Base-by-base conservation (phyloP, 2,113 vertebrate species). In the Actenoides hombroni region DNA sequence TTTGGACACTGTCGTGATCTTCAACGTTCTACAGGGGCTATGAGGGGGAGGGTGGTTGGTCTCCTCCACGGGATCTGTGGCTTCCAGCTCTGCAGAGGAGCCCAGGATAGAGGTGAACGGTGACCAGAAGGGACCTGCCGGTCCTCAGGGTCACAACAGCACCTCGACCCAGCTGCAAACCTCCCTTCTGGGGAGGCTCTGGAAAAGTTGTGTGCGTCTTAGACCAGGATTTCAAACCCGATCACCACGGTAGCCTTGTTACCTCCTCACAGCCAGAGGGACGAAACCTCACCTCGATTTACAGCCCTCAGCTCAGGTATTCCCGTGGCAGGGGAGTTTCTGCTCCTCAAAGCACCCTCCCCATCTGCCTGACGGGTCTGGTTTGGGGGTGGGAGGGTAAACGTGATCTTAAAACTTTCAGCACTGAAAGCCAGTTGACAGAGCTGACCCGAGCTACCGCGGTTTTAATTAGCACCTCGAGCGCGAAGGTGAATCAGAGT, bases 1-100 rank as follows among this genome's bases (percentile, higher is more conserved):
- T 73, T 42, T 78, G 92, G 86, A 83, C 94, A 81, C 37, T n/a
- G 86, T 68, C 60, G 29, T 88, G 90, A 89, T 37, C 84, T 63
- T 81, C 77, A 76, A 60, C 40, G 70, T 18, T 84, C 53, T 74
- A 88, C 68, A 78, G 85, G 91, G 93, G 29, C 74, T 12, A 44
- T 23, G 73, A 71, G 87, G 31, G 46, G 39, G 48, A 86, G 40
- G 82, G 31, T 5, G n/a, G 53, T 48, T 42, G 28, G 29, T 31
- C 44, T 39, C 39, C 35, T 59, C 29, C 54, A 17, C 24, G 16
- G 24, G 33, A 37, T 15, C 56, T 26, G 24, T 4, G 1, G 42
- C 54, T 49, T 69, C 69, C 63, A 69, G 63, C 33, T 49, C 40
- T 1, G 40, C 5, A 0, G 20, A 46, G 39, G 17, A 70, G 77